Evolutionary conservation across 2,888 invertebrate genomes (phyloP), one percentile per base, ranked within the genome.

Genomic region (Ophraella communa): DNA sequence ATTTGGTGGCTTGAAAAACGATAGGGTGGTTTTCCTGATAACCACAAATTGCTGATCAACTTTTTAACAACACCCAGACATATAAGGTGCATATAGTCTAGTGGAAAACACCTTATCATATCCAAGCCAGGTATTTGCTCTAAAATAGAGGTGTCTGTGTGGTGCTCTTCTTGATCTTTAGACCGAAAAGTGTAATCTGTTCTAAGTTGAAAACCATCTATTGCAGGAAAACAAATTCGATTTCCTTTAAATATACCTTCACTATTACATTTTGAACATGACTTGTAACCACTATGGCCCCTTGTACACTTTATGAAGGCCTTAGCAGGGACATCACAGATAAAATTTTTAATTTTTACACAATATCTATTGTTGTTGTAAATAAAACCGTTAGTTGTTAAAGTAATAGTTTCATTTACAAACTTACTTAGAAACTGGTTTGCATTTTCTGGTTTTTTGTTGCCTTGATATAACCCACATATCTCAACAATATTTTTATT

Each of bases 321-420:
- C 47, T 65, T 69, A 18, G 66, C 65, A 39, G 67, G 69, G 65
- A 62, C 64, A 65, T 68, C 68, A 70, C 67, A 69, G 49, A 71
- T 53, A 62, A 72, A 69, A 60, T 42, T 47, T 20, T 52, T 42
- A 27, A 65, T 60, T 57, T 49, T 56, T 11, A 68, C 24, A 47
- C 10, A 27, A 60, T 53, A 54, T 8, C 21, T 39, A 18, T 10
- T 23, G 10, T 39, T 30, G 2, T 64, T 44, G 42, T 51, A 58
- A 10, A 39, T 30, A 53, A 60, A 18, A 8, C 51, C 60, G 56
- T 66, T 61, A 42, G 33, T 39, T 20, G 54, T 55, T 39, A 65
- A 42, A 4, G 23, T 20, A 44, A 52, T 20, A 17, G 53, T 47
- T 23, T 64, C 67, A 8, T 61, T 45, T 11, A 61, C 64, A 64